Conservation (phyloP, 2,797 vertebrate genomes). For the Podargus strigoides region DNA sequence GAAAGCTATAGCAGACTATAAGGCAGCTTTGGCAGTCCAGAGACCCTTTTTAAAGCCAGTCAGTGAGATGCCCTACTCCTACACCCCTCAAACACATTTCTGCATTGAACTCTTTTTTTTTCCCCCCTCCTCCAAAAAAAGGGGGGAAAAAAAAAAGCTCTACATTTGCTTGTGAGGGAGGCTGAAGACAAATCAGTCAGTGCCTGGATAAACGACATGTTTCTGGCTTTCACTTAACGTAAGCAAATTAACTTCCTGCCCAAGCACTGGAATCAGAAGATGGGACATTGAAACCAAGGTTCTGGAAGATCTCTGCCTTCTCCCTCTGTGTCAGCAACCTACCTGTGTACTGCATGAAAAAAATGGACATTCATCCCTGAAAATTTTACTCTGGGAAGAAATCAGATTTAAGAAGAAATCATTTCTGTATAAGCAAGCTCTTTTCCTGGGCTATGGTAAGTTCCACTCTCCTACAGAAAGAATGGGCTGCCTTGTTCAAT, state of each 20-base stretch:
- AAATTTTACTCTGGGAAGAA: slow-evolving; percentile 41
- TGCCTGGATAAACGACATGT: not conserved
- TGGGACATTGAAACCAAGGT: not conserved
- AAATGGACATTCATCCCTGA: not conserved
- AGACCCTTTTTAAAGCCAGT: slow-evolving; percentile 33
- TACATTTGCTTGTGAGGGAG: slow-evolving; percentile 20
- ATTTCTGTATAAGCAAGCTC: slow-evolving; percentile 31
- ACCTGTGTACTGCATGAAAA: slow-evolving; percentile 65
- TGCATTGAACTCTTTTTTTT: not conserved
- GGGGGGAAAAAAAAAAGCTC: too few species aligned
- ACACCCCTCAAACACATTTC: slow-evolving; percentile 5
- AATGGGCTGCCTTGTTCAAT: slow-evolving; percentile 37
- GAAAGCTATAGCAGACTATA: not conserved
- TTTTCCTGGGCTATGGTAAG: slow-evolving; percentile 25
- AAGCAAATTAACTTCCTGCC: slow-evolving; percentile 49
- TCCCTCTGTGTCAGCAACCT: slow-evolving; percentile 64
- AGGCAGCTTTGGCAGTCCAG: not conserved
- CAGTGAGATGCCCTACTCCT: not conserved
- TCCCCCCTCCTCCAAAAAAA: too few species aligned
- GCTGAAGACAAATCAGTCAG: slow-evolving; percentile 33
- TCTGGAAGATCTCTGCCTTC: slow-evolving; percentile 24
- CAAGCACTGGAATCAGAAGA: not conserved
- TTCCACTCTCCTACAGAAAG: slow-evolving; percentile 11
- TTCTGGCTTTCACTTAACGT: slow-evolving; percentile 50
- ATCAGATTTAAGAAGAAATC: not conserved